Percentiles rank a stretch among this genome's conserved stretches.
Evolutionary conservation across 2,113 vertebrate species (phyloP).

Genomic region (Anarrhichthys ocellatus): DNA sequence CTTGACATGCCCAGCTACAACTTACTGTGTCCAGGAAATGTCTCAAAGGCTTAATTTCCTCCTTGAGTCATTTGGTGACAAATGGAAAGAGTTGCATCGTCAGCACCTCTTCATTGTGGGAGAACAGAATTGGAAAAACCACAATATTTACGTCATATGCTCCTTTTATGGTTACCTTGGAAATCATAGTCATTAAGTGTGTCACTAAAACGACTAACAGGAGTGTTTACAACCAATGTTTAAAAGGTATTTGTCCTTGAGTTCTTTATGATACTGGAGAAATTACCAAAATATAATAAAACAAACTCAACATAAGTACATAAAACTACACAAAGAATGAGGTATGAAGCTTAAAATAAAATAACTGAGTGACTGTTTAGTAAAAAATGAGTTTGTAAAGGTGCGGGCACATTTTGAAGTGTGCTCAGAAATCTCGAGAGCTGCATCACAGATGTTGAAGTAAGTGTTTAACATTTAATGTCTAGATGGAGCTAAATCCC

Average conservation of each 20-base stretch:
- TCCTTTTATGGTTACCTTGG: slow-evolving; percentile 12
- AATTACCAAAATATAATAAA: slow-evolving; percentile 1
- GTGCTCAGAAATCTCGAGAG: slow-evolving; percentile 8
- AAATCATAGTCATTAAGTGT: slow-evolving; percentile 22
- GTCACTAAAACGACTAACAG: slow-evolving; percentile 5
- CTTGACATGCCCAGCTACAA: slow-evolving; percentile 28
- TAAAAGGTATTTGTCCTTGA: slow-evolving; percentile 6
- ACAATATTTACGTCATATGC: slow-evolving; percentile 44
- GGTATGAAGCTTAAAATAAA: background rate
- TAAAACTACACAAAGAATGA: slow-evolving; percentile 15
- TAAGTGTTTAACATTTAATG: slow-evolving; percentile 26
- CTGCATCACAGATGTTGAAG: slow-evolving; percentile 39
- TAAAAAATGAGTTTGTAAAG: slow-evolving; percentile 36
- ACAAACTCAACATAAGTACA: background rate
- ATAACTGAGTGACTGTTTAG: slow-evolving; percentile 14
- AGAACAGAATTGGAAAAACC: slow-evolving; percentile 52
- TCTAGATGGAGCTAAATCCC: slow-evolving; percentile 35
- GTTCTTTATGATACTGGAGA: background rate
- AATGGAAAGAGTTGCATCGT: slow-evolving; percentile 67
- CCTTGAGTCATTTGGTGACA: slow-evolving; percentile 36
- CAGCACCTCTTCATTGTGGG: slow-evolving; percentile 37
- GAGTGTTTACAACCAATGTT: slow-evolving; percentile 35
- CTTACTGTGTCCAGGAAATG: slow-evolving; percentile 40
- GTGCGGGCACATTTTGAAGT: background rate
- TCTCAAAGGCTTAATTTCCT: slow-evolving; percentile 38